Percentiles rank a stretch among this genome's conserved stretches.
These are phyloP conservation scores for Fregetta grallaria DNA, from an alignment of 2,113 vertebrate species.

Conservation along the genomic window DNA sequence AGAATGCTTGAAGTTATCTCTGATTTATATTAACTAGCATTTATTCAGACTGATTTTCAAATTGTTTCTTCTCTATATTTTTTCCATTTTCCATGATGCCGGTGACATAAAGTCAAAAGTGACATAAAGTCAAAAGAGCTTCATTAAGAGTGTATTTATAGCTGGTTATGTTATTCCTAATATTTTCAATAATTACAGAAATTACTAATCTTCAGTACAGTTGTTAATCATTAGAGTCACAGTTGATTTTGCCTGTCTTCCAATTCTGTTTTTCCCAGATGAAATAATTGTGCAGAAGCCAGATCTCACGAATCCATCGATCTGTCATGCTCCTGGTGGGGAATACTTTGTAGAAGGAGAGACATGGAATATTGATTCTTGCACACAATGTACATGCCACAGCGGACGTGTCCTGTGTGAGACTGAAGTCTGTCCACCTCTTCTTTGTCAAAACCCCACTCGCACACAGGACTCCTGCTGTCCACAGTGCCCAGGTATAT, in stretches of 20 bases:
- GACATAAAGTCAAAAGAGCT: background rate
- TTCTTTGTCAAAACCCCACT: constrained; percentile 86
- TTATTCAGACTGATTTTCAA: background rate
- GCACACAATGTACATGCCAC: constrained; percentile 89
- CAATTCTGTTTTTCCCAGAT: constrained; percentile 70
- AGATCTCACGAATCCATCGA: constrained; percentile 80
- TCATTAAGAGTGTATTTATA: background rate
- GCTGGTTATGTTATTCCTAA: background rate
- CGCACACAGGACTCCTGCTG: constrained; percentile 90
- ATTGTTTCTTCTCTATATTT: background rate
- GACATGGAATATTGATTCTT: constrained; percentile 89
- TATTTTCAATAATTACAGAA: background rate
- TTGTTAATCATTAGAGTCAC: background rate
- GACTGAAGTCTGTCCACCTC: constrained; percentile 88
- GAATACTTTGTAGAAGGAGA: constrained; percentile 90
- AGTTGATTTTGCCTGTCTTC: background rate
- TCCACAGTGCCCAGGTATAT: constrained; percentile 84
- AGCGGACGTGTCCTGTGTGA: constrained; percentile 87
- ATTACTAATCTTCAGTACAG: background rate
- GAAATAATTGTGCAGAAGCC: constrained; percentile 81
- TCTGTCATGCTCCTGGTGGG: constrained; percentile 87
- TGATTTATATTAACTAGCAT: background rate
- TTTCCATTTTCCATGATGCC: background rate
- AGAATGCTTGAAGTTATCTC: background rate
- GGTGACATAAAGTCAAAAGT: background rate